These are phyloP conservation scores for Anolis sagrei DNA, from an alignment of 2,113 vertebrate species.

Conservation along the genomic window DNA sequence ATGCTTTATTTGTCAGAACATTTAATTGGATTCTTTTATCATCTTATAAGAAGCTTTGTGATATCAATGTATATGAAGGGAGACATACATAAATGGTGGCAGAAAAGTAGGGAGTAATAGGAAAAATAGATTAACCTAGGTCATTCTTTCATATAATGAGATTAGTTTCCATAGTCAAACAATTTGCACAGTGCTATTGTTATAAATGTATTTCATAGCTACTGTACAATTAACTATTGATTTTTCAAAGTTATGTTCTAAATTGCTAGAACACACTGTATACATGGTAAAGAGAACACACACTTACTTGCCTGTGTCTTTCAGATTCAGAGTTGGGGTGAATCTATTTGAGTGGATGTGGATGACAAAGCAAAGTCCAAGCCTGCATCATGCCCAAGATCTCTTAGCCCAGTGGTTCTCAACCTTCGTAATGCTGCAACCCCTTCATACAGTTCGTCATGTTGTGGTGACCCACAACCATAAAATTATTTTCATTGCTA, in stretches of 20 bases:
- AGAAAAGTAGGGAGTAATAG: conserved; percentile 5
- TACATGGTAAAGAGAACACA: background rate
- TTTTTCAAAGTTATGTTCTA: conserved; percentile 12
- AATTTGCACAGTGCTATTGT: background rate
- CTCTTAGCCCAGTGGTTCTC: too few species aligned
- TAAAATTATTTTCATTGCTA: too few species aligned
- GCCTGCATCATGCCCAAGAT: too few species aligned
- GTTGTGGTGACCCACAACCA: too few species aligned
- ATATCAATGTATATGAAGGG: background rate
- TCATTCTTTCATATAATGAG: conserved; percentile 26
- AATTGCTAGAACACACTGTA: conserved; percentile 6
- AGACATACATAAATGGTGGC: background rate
- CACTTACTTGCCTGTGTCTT: background rate
- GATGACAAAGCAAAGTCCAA: too few species aligned
- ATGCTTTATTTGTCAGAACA: conserved; percentile 14
- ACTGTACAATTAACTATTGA: conserved; percentile 28
- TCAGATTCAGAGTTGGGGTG: background rate
- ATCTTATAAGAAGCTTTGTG: background rate
- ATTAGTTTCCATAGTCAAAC: conserved; percentile 12
- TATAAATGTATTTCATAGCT: conserved; percentile 19
- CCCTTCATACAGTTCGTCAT: too few species aligned
- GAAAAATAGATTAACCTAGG: background rate
- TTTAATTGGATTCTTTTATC: conserved; percentile 34
- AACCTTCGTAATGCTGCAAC: too few species aligned
- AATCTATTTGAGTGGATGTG: background rate